phyloP scores from a whole-genome alignment of 1,140 invertebrate genomes.

The Aphelinus atriplicis region DNA sequence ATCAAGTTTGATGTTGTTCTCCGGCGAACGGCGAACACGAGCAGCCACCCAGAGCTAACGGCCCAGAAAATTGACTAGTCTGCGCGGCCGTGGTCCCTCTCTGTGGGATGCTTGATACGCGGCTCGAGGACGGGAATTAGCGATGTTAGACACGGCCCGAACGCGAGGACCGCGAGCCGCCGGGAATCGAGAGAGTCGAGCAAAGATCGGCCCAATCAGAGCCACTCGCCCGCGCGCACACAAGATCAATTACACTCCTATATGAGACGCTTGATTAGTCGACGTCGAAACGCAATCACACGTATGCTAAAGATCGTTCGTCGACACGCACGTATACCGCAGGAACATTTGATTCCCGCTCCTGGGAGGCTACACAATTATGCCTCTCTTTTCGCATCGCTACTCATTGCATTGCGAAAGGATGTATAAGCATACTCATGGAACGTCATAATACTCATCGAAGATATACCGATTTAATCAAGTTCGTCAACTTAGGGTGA shows the following conservation, averaged over 20 bases:
- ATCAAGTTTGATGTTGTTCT: slow-evolving; percentile 22
- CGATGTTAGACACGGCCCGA: slow-evolving; percentile 51
- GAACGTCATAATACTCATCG: too few relatives aligned
- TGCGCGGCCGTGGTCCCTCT: not conserved
- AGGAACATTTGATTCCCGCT: slow-evolving; percentile 15
- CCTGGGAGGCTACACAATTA: not conserved
- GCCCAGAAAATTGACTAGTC: slow-evolving; percentile 33
- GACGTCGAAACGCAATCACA: slow-evolving; percentile 47
- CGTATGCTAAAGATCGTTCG: slow-evolving; percentile 35
- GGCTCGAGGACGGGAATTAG: slow-evolving; percentile 61
- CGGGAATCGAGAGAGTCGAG: not conserved
- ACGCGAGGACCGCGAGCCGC: not conserved
- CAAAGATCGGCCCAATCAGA: too few relatives aligned
- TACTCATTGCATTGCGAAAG: too few relatives aligned
- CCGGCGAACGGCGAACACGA: not conserved
- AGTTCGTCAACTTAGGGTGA: too few relatives aligned
- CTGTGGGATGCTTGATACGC: slow-evolving; percentile 26
- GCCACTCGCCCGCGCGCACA: not conserved
- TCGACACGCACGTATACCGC: slow-evolving; percentile 5
- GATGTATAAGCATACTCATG: too few relatives aligned
- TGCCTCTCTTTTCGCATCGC: too few relatives aligned
- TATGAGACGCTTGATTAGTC: slow-evolving; percentile 47
- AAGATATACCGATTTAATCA: too few relatives aligned
- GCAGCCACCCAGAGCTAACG: slow-evolving; percentile 1
- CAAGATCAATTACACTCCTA: slow-evolving; percentile 49